Evolutionary conservation across 2,797 vertebrate genomes (phyloP).

Genomic region (Diglossa cyanea): DNA sequence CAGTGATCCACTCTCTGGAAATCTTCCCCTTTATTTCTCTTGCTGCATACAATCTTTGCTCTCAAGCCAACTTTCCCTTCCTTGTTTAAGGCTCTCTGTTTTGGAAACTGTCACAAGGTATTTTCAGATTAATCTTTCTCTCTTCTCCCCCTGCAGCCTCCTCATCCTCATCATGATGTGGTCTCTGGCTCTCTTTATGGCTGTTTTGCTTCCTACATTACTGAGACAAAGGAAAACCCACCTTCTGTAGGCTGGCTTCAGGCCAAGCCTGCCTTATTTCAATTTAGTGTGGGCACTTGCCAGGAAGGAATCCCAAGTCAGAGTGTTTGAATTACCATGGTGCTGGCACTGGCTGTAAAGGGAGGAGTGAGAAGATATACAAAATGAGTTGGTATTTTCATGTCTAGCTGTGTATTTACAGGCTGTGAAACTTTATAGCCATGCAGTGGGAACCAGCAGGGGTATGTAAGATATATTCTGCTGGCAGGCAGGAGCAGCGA

Average conservation of each 20-base stretch:
- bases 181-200: background rate
- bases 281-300: background rate
- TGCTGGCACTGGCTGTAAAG: background rate
- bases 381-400: background rate
- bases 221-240: background rate
- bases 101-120: background rate
- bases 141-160: background rate
- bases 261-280: background rate
- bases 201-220: background rate
- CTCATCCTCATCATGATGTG: background rate
- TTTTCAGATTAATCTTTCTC: background rate
- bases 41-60: background rate
- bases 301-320: background rate
- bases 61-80: background rate
- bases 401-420: background rate
- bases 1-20: background rate
- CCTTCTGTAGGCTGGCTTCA: background rate
- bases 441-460: accelerated
- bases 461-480: background rate
- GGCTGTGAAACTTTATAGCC: background rate
- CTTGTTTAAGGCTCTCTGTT: background rate
- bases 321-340: background rate
- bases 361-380: background rate
- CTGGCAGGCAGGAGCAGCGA: background rate
- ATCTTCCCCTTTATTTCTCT: background rate